Conservation (phyloP, 2,113 vertebrate genomes). For the Trogon surrucura region DNA sequence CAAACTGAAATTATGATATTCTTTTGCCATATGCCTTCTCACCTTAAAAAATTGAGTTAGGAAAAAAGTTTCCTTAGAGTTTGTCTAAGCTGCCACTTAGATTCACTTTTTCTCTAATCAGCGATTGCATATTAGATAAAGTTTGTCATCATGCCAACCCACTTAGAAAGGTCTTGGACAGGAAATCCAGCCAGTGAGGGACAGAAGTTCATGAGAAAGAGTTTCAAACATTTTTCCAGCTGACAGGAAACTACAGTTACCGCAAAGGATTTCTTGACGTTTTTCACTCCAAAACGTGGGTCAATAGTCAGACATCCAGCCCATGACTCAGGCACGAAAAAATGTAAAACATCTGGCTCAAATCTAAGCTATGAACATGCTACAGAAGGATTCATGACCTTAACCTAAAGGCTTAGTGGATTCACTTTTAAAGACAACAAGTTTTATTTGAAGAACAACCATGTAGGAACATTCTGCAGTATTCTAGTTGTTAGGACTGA, state of each 20-base stretch:
- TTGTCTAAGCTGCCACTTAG: not conserved
- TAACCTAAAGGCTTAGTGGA: not conserved
- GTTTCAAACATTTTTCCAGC: slow-evolving; percentile 45
- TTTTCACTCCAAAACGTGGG: not conserved
- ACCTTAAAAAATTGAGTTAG: not conserved
- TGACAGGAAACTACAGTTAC: slow-evolving; percentile 52
- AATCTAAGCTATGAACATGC: not conserved
- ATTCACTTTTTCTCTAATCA: not conserved
- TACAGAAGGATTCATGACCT: not conserved
- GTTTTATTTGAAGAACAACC: not conserved
- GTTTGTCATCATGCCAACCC: not conserved
- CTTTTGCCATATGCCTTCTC: not conserved
- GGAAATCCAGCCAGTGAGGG: slow-evolving; percentile 5
- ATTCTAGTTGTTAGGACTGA: not conserved
- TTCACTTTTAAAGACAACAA: not conserved
- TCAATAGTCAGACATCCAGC: slow-evolving; percentile 6
- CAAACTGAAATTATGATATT: not conserved
- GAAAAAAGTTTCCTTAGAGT: not conserved
- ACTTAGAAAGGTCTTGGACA: not conserved
- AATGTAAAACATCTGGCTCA: slow-evolving; percentile 50
- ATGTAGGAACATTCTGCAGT: not conserved
- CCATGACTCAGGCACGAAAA: slow-evolving; percentile 43
- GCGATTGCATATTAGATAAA: not conserved
- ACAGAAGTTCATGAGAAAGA: slow-evolving; percentile 47
- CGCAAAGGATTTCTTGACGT: slow-evolving; percentile 9